These are phyloP conservation scores for Corythornis vintsioides DNA, from an alignment of 2,113 vertebrate species.

Conservation along the genomic window DNA sequence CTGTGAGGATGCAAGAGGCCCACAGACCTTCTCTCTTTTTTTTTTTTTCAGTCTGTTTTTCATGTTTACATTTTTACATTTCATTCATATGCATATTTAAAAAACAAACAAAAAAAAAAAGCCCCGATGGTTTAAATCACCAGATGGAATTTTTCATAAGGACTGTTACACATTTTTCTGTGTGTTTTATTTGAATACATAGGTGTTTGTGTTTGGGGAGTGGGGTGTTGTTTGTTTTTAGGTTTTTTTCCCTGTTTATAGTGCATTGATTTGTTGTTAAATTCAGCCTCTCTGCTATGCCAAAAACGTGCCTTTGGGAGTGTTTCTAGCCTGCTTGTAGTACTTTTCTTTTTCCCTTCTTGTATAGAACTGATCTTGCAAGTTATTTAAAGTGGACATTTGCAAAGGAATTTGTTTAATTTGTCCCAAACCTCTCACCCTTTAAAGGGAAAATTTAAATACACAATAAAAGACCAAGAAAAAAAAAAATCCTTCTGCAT, in stretches of 20 bases:
- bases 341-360: constrained; percentile 6
- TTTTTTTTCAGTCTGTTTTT: constrained; percentile 14
- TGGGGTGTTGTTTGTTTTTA: constrained; percentile 57
- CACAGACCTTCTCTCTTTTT: neutral
- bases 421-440: neutral
- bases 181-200: constrained; percentile 44
- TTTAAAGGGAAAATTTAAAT: neutral
- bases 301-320: constrained; percentile 59
- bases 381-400: constrained; percentile 30
- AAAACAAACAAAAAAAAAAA: neutral
- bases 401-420: neutral
- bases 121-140: neutral
- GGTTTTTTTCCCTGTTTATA: constrained; percentile 43
- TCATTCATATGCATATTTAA: constrained; percentile 26
- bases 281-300: constrained; percentile 57
- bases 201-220: constrained; percentile 62
- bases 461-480: neutral
- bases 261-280: constrained; percentile 69
- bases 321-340: constrained; percentile 5
- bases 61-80: constrained; percentile 49
- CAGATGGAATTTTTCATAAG: constrained; percentile 58
- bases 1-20: constrained; percentile 27
- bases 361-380: neutral
- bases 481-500: neutral
- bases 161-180: constrained; percentile 4